Evolutionary conservation across 2,113 vertebrate species (phyloP).

Genomic region (Promerops cafer): DNA sequence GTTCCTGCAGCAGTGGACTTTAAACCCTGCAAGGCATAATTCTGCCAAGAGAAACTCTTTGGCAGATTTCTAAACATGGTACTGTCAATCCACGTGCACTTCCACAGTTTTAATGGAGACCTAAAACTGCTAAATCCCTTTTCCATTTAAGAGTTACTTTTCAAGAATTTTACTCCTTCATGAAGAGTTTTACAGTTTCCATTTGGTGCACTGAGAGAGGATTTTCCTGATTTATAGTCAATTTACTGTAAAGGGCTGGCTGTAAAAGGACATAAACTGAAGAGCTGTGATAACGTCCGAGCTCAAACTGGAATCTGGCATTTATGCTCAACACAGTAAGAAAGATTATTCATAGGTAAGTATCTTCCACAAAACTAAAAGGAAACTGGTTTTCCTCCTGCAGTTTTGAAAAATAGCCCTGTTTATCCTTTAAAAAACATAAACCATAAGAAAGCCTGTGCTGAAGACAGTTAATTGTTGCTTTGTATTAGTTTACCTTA

Average conservation of each 20-base stretch:
- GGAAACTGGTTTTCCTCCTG: background rate
- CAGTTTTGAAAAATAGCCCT: background rate
- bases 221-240: slow-evolving; percentile 37
- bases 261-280: slow-evolving; percentile 46
- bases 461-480: background rate
- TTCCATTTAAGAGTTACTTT: slow-evolving; percentile 7
- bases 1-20: background rate
- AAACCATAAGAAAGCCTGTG: background rate
- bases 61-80: background rate
- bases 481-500: background rate
- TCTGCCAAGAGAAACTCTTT: background rate
- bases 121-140: slow-evolving; percentile 5
- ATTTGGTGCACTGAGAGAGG: background rate
- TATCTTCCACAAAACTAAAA: background rate
- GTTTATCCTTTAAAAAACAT: background rate
- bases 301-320: background rate
- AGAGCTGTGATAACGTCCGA: background rate
- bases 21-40: background rate
- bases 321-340: background rate
- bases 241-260: slow-evolving; percentile 9
- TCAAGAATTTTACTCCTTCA: slow-evolving; percentile 3
- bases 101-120: background rate
- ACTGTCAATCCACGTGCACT: background rate
- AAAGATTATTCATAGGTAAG: background rate
- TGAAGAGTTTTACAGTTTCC: background rate